These are phyloP conservation scores for Helogale parvula DNA, from an alignment of 2,113 vertebrate genomes.

Conservation along the genomic window DNA sequence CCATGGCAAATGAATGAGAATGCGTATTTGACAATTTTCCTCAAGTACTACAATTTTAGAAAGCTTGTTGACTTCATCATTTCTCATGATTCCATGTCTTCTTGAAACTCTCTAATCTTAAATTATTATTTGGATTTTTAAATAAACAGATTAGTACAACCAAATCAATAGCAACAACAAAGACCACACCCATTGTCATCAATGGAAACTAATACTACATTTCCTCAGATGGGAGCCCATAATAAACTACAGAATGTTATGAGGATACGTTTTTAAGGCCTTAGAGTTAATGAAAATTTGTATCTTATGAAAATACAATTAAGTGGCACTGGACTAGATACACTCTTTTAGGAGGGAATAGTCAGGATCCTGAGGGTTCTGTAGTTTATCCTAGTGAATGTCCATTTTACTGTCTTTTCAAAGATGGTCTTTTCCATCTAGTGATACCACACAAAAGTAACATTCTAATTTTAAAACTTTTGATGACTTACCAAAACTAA, in stretches of 20 bases:
- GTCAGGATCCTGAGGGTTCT: neutral
- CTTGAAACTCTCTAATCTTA: neutral
- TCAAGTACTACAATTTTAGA: neutral
- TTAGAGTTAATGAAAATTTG: neutral
- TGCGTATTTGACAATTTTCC: neutral
- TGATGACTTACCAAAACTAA: neutral
- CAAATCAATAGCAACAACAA: neutral
- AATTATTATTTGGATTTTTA: neutral
- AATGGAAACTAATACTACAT: neutral
- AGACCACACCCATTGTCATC: neutral
- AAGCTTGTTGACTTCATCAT: neutral
- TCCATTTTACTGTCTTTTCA: neutral
- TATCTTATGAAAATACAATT: constrained; percentile 44
- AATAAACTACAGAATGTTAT: neutral
- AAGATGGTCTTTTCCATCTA: neutral
- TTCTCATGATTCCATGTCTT: neutral
- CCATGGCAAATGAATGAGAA: neutral
- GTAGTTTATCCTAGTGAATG: constrained; percentile 1
- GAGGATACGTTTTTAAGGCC: constrained; percentile 54
- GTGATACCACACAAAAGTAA: neutral
- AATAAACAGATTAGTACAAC: neutral
- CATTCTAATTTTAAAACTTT: neutral
- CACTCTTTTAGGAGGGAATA: neutral
- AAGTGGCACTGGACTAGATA: neutral
- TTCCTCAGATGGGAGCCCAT: neutral